A percentile compares a stretch with the other conserved stretches of the same genome.
phyloP scores from a whole-genome alignment of 2,113 vertebrate species.

The Pterocles gutturalis region DNA sequence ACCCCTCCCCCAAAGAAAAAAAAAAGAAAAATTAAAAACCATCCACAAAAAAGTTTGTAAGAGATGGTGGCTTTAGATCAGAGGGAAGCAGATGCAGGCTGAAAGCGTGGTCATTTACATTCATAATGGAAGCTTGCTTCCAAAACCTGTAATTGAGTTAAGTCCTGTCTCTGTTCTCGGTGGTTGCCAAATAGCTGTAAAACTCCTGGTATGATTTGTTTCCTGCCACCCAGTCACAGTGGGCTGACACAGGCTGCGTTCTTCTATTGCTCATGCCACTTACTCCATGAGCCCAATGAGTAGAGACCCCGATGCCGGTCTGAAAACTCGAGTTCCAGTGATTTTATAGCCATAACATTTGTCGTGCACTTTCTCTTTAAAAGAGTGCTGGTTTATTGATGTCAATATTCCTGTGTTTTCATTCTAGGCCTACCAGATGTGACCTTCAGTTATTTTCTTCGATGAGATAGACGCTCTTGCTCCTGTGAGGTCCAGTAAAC shows the following conservation, averaged over 20 bases:
- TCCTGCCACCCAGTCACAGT: background rate
- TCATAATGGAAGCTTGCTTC: background rate
- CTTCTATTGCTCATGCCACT: background rate
- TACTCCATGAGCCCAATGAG: background rate
- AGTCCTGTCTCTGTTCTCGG: background rate
- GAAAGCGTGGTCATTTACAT: background rate
- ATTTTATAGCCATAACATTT: background rate
- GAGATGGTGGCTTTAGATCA: background rate
- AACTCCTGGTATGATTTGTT: background rate
- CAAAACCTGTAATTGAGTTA: background rate
- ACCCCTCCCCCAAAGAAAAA: too few species aligned
- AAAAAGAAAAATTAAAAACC: background rate
- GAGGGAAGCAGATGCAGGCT: background rate
- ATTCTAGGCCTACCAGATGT: slow-evolving; percentile 91
- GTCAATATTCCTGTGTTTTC: background rate
- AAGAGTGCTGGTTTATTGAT: background rate
- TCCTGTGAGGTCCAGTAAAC: slow-evolving; percentile 92
- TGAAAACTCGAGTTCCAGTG: background rate
- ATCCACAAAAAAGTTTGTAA: background rate
- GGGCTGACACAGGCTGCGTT: background rate
- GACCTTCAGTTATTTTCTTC: slow-evolving; percentile 96
- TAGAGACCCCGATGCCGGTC: background rate
- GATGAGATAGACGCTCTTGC: slow-evolving; percentile 96
- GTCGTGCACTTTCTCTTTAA: background rate
- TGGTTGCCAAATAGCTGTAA: background rate